phyloP scores from a whole-genome alignment of 92 coral and sea anemone species.

The Epizoanthus rinbou region DNA sequence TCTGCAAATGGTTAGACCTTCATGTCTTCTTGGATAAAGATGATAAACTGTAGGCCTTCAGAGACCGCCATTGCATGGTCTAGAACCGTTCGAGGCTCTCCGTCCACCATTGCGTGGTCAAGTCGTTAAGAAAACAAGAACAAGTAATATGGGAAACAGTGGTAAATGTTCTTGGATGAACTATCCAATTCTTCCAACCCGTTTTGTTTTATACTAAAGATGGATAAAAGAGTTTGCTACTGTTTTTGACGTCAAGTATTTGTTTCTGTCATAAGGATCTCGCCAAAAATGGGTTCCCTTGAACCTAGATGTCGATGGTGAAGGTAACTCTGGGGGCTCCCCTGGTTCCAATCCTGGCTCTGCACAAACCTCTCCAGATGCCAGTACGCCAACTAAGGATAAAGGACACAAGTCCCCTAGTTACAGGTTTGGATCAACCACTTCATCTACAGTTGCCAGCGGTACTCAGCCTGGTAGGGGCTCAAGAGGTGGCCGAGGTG shows the following conservation, averaged over 20 bases:
- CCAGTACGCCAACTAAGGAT: constrained; percentile 45
- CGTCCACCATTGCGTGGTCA: no score
- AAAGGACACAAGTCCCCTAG: constrained; percentile 87
- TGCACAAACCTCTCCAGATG: constrained; percentile 80
- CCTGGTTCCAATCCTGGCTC: constrained; percentile 61
- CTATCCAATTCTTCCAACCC: no score
- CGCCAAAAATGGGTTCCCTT: constrained; percentile 98
- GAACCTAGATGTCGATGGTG: constrained; percentile 64
- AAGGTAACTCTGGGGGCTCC: constrained; percentile 50
- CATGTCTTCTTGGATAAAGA: no score
- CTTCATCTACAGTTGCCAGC: constrained; percentile 56
- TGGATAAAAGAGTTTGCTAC: constrained; percentile 2
- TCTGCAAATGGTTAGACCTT: no score
- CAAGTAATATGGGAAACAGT: no score
- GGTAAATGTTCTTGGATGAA: no score
- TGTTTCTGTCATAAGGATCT: constrained; percentile 45
- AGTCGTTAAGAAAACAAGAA: no score
- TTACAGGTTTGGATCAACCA: constrained; percentile 72
- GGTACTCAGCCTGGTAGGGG: constrained; percentile 75
- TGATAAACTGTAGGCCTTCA: no score
- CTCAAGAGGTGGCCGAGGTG: constrained; percentile 90
- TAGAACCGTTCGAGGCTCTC: no score
- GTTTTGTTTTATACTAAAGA: not conserved
- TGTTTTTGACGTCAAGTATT: not conserved
- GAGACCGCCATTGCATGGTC: no score